phyloP scores from a whole-genome alignment of 1,140 invertebrate species.

The Homalodisca vitripennis region DNA sequence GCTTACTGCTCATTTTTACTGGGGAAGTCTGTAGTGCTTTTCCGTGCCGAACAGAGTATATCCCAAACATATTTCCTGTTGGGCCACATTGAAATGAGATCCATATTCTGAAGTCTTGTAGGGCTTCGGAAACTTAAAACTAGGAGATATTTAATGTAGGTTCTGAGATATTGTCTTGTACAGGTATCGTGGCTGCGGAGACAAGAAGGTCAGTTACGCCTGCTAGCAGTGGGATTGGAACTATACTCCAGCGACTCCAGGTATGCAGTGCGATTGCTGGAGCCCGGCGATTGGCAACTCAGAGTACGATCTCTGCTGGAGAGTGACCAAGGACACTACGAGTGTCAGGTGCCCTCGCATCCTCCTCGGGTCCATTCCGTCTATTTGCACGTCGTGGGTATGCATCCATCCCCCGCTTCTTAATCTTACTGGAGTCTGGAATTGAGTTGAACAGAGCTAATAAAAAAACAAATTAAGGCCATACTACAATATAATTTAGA shows the following conservation, averaged over 20 bases:
- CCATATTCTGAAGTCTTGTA: too few relatives aligned
- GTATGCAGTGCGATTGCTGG: constrained; percentile 36
- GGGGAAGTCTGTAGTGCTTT: too few relatives aligned
- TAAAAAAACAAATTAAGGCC: too few relatives aligned
- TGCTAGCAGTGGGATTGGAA: constrained; percentile 73
- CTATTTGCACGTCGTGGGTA: constrained; percentile 79
- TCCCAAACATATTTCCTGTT: too few relatives aligned
- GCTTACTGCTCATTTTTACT: too few relatives aligned
- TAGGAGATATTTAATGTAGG: too few relatives aligned
- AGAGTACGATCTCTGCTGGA: constrained; percentile 80
- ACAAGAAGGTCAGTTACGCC: constrained; percentile 66
- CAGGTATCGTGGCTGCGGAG: constrained; percentile 77
- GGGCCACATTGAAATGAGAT: too few relatives aligned
- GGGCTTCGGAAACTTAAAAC: too few relatives aligned
- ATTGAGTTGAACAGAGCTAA: background rate
- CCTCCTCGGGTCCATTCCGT: constrained; percentile 83
- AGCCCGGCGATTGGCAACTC: constrained; percentile 70
- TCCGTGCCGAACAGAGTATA: too few relatives aligned
- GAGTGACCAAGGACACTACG: constrained; percentile 77
- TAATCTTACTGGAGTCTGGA: background rate
- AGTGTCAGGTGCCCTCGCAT: constrained; percentile 87
- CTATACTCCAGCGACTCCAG: constrained; percentile 70
- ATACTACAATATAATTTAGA: too few relatives aligned
- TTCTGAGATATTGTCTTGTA: too few relatives aligned
- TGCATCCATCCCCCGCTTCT: too few relatives aligned